phyloP scores from a whole-genome alignment of 1,140 invertebrate species.

The Riptortus pedestris region DNA sequence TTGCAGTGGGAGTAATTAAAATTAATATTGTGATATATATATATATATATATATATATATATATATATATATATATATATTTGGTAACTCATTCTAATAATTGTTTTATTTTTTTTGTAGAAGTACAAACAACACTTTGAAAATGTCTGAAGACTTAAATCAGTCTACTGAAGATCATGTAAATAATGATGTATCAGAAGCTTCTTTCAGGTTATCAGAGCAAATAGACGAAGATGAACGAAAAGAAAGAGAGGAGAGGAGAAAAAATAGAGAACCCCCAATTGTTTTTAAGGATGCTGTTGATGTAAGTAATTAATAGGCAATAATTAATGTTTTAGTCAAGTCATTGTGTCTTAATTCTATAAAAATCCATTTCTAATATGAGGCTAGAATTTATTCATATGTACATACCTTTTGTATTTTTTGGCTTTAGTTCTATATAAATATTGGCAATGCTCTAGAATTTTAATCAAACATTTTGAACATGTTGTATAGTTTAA shows the following conservation, averaged over 20 bases:
- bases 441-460: too few relatives aligned
- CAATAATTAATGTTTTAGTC: not conserved
- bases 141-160: constrained; percentile 8
- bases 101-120: too few relatives aligned
- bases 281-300: constrained; percentile 65
- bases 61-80: too few relatives aligned
- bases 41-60: too few relatives aligned
- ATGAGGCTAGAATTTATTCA: not conserved
- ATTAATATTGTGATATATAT: too few relatives aligned
- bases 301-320: constrained; percentile 52
- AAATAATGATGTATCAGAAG: too few relatives aligned
- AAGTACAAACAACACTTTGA: too few relatives aligned
- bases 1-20: too few relatives aligned
- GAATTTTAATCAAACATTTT: too few relatives aligned
- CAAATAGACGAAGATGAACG: constrained; percentile 52
- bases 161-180: constrained; percentile 30
- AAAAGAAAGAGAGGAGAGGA: constrained; percentile 54
- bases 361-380: not conserved
- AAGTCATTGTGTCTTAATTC: not conserved
- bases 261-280: constrained; percentile 66
- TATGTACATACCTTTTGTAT: not conserved
- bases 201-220: not conserved
- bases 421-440: too few relatives aligned
- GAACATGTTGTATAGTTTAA: too few relatives aligned
- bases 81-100: too few relatives aligned